Base-by-base conservation (phyloP, 2,113 vertebrate species). In the Mirza zaza region DNA sequence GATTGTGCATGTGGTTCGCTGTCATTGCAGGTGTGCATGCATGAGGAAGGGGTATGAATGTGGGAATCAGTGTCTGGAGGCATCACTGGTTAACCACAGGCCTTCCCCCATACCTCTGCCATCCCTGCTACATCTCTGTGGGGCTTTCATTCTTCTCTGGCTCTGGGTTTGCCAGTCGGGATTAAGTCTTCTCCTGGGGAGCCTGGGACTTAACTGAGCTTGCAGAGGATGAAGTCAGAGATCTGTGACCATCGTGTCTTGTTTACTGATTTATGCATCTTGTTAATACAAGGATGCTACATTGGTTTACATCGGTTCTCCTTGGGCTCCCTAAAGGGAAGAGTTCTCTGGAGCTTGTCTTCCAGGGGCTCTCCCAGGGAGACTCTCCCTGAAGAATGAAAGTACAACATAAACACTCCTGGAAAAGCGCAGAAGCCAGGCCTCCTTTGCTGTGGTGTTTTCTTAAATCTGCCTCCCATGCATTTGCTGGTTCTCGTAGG, bases 401-500 rank as follows among this genome's bases (percentile, higher is more conserved):
- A 79, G 21, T 29, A 59, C 36, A 65, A 75, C 6, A 52, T 39
- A 81, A 92, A 88, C 20, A 73, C 23, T 71, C 70, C 81, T 52
- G 29, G 55, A 63, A 88, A 92, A 86, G 29, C 45, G 25, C 5
- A 3, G 10, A 13, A 45, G 21, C 15, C 61, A 81, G 73, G 3
- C 15, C 27, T 70, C 65, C 63, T 89, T 94, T 36, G 68, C 39
- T 63, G 71, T 52, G 59, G 8, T 50, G 11, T 93, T 91, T 86
- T 57, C 65, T 57, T 87, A 79, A 90, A 90, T 87, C 55, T 87
- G 39, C 34, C 95, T 94, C 96, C 90, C 25, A 67, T 12, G 39
- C 39, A 5, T 83, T 93, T 93, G 18, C 79, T 39, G 9, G 11
- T 76, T 71, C 52, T 76, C 36, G 29, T 8, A 71, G 23, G 27